phyloP scores from a whole-genome alignment of 2,113 vertebrate genomes.

The Erythrolamprus reginae region DNA sequence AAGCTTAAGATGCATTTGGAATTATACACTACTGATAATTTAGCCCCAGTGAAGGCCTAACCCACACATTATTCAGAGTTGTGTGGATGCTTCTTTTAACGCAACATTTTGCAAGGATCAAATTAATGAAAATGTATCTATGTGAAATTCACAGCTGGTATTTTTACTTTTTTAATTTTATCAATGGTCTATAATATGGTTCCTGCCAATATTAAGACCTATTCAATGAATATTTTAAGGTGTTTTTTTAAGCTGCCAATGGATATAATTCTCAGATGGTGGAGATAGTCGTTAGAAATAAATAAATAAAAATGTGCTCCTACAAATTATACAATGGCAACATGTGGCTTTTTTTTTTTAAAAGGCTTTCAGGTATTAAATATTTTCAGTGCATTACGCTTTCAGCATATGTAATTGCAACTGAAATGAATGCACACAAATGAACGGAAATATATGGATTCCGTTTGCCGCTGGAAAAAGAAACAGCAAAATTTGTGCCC shows the following conservation, averaged over 20 bases:
- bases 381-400: conserved; percentile 56
- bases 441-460: conserved; percentile 70
- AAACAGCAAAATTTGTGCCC: conserved; percentile 58
- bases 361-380: conserved; percentile 65
- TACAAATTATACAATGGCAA: conserved; percentile 50
- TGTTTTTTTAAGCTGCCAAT: not conserved
- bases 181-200: not conserved
- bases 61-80: not conserved
- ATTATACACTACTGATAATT: not conserved
- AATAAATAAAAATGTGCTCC: not conserved
- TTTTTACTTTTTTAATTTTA: not conserved
- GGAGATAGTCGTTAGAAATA: not conserved
- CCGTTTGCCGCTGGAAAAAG: conserved; percentile 65
- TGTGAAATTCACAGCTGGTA: not conserved
- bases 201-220: not conserved
- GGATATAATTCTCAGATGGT: not conserved
- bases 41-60: not conserved
- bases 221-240: not conserved
- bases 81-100: not conserved
- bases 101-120: not conserved
- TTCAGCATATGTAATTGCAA: conserved; percentile 69
- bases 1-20: not conserved
- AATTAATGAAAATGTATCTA: not conserved
- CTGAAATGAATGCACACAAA: conserved; percentile 26
- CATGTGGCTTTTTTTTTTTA: conserved; percentile 20